phyloP scores from a whole-genome alignment of 2,113 vertebrate species.

The Scartelaos histophorus region DNA sequence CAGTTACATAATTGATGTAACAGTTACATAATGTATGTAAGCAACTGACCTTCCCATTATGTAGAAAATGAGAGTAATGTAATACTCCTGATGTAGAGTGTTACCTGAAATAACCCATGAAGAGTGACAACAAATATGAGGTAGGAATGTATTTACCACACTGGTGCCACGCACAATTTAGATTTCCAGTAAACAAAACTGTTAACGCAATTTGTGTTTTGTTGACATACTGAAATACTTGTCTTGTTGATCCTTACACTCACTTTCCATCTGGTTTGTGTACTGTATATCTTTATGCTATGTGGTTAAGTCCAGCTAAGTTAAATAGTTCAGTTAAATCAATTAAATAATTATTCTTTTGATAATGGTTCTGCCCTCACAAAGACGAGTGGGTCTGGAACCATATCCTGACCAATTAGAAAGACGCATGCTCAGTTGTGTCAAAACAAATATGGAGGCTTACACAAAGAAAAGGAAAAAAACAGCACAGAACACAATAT shows the following conservation, averaged over 20 bases:
- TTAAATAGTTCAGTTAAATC: no score
- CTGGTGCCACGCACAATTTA: constrained; percentile 17
- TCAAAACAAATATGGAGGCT: no score
- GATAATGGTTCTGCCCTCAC: neutral
- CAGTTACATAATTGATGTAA: no score
- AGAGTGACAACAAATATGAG: constrained; percentile 18
- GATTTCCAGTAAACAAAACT: constrained; percentile 28
- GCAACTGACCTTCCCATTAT: neutral
- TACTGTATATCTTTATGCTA: neutral
- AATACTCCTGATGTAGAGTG: neutral
- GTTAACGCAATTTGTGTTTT: constrained; percentile 21
- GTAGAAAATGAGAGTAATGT: no score
- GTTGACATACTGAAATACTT: constrained; percentile 5
- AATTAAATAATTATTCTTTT: neutral
- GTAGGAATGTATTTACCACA: neutral
- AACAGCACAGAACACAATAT: no score
- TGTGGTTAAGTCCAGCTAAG: neutral
- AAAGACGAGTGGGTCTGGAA: no score
- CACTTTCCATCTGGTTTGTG: constrained; percentile 1
- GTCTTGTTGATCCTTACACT: constrained; percentile 27
- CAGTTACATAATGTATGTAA: neutral
- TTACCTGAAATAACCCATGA: constrained; percentile 7
- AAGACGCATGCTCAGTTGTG: no score
- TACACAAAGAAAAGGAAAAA: no score
- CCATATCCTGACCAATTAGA: no score